phyloP scores from a whole-genome alignment of 2,113 vertebrate genomes.

The Charina bottae region DNA sequence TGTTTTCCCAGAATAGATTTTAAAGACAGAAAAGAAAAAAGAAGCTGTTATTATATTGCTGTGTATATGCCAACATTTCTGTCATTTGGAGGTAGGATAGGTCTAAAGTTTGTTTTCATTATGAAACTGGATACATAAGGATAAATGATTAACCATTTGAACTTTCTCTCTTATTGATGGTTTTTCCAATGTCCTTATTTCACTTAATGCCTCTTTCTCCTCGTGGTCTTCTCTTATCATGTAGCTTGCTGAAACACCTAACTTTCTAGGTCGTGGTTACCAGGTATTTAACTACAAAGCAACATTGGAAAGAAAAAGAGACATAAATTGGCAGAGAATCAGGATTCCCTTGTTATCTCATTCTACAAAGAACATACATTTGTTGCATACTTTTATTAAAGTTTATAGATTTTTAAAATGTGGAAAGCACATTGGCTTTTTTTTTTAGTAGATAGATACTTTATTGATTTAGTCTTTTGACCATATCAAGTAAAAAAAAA shows the following conservation, averaged over 20 bases:
- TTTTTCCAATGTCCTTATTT: background rate
- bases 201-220: background rate
- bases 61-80: background rate
- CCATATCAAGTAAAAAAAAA: no score
- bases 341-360: background rate
- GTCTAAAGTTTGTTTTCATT: background rate
- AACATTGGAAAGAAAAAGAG: background rate
- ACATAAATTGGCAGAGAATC: background rate
- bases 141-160: background rate
- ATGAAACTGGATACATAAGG: background rate
- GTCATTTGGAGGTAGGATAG: background rate
- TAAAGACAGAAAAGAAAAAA: background rate
- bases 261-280: background rate
- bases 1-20: background rate
- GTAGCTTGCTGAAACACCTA: background rate
- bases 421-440: background rate
- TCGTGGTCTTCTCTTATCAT: background rate
- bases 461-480: no score
- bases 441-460: no score
- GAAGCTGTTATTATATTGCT: background rate
- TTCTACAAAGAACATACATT: no score
- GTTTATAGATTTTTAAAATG: background rate
- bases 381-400: background rate
- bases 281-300: background rate
- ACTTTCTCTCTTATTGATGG: background rate